These are phyloP conservation scores for Cygnus olor DNA, from an alignment of 2,797 vertebrate species.

Conservation along the genomic window DNA sequence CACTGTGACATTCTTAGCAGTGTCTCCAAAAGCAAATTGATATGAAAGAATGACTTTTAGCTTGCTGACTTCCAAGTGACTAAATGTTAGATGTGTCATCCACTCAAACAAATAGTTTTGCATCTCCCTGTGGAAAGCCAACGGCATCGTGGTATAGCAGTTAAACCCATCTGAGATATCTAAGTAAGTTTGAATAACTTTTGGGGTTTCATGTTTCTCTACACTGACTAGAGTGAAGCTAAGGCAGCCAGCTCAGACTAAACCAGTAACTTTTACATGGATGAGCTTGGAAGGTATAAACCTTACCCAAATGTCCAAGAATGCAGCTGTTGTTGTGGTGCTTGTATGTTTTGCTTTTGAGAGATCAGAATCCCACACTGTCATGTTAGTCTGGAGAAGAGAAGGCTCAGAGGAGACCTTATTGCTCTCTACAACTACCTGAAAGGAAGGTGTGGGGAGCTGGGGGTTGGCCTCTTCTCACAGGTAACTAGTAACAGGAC, in stretches of 20 bases:
- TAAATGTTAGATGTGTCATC: neutral
- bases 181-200: neutral
- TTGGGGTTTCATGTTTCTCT: neutral
- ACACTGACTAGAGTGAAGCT: neutral
- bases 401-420: too few relatives aligned
- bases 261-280: neutral
- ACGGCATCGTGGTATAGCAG: neutral
- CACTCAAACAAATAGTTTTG: rapidly evolving
- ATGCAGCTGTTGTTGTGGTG: neutral
- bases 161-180: neutral
- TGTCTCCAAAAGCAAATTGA: neutral
- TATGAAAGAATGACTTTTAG: neutral
- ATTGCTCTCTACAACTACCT: too few relatives aligned
- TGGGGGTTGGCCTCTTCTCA: too few relatives aligned
- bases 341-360: neutral
- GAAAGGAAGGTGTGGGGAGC: too few relatives aligned
- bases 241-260: neutral
- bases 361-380: neutral
- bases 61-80: neutral
- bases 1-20: neutral
- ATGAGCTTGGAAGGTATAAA: neutral
- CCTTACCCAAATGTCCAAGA: neutral
- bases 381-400: neutral
- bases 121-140: neutral
- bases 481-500: too few relatives aligned